phyloP scores from a whole-genome alignment of 2,113 vertebrate species.

The Lichenostomus cassidix region DNA sequence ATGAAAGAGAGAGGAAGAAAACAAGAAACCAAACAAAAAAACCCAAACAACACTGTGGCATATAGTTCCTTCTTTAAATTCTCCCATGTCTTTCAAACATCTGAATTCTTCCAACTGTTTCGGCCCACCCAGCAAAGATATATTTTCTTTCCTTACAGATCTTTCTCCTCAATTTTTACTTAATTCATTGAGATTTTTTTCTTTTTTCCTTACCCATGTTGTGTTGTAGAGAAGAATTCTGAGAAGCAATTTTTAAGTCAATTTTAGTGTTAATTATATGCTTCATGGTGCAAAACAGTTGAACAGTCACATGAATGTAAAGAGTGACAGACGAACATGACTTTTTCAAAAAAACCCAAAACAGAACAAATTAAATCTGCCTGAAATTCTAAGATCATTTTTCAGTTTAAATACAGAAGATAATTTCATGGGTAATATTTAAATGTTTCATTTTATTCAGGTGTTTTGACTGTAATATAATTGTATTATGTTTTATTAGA shows the following conservation, averaged over 20 bases:
- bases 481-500: not conserved
- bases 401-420: not conserved
- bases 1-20: not conserved
- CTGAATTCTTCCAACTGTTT: not conserved
- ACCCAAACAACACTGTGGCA: fast-evolving
- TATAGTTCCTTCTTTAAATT: not conserved
- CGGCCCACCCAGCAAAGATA: not conserved
- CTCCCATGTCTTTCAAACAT: not conserved
- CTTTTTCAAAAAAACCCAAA: not conserved
- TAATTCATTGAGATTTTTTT: not conserved
- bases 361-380: not conserved
- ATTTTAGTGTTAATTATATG: not conserved
- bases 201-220: not conserved
- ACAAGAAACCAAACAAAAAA: not conserved
- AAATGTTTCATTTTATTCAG: not conserved
- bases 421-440: not conserved
- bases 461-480: not conserved
- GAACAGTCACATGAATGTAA: not conserved
- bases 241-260: not conserved
- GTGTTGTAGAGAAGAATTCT: not conserved
- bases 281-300: not conserved
- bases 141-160: not conserved
- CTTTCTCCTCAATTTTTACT: not conserved
- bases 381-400: not conserved
- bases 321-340: not conserved